Evolutionary conservation across 2,113 vertebrate species (phyloP).

Genomic region (Phodopus roborovskii): DNA sequence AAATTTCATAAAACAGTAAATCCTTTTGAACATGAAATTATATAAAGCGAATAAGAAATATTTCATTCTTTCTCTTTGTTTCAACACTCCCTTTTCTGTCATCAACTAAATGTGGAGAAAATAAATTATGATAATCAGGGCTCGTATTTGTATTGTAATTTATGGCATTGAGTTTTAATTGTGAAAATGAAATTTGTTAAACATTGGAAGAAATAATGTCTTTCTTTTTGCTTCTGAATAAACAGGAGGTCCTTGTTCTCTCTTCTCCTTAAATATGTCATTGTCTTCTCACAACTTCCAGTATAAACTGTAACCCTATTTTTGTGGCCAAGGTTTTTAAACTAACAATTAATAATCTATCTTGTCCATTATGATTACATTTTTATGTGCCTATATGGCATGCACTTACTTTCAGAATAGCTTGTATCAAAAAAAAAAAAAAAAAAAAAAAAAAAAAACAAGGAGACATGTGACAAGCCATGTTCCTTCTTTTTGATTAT

Average conservation of each 20-base stretch:
- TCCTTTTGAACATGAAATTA: neutral
- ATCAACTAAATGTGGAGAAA: neutral
- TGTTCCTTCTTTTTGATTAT: neutral
- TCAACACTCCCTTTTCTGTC: neutral
- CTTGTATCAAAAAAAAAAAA: neutral
- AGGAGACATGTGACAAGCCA: too few relatives aligned
- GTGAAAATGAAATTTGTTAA: neutral
- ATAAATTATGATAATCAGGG: neutral
- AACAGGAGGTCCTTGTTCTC: neutral
- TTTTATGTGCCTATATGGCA: neutral
- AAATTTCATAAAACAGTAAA: neutral
- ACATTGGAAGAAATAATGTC: neutral
- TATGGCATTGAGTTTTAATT: neutral
- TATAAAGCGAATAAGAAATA: neutral
- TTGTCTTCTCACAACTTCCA: neutral
- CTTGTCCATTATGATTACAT: neutral
- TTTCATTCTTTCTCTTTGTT: neutral
- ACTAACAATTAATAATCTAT: neutral
- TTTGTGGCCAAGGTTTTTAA: neutral
- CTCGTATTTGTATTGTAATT: too few relatives aligned
- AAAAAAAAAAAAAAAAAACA: too few relatives aligned
- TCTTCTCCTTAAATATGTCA: neutral
- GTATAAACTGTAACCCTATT: neutral
- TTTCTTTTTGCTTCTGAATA: neutral
- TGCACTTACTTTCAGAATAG: neutral